A percentile compares a stretch with the other conserved stretches of the same genome.
Evolutionary conservation across 2,113 vertebrate genomes (phyloP).

Genomic region (Vireo altiloquus): DNA sequence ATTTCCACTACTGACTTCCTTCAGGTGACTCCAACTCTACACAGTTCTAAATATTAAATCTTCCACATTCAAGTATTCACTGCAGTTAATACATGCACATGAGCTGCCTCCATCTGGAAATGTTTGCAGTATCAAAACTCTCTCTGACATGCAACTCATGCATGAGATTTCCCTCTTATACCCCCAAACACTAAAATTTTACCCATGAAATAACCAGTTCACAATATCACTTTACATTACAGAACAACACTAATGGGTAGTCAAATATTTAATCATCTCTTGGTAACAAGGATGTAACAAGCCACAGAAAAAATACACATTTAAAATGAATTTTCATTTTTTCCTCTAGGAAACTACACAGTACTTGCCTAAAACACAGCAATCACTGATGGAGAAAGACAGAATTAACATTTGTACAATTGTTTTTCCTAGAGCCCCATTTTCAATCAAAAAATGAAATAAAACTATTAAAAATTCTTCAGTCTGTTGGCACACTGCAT

Average conservation of each 20-base stretch:
- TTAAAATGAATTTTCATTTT: constrained; percentile 23
- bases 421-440: constrained; percentile 51
- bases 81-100: neutral
- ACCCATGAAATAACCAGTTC: neutral
- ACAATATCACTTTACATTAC: neutral
- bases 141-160: neutral
- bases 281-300: constrained; percentile 27
- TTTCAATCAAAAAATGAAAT: constrained; percentile 59
- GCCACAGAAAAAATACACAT: constrained; percentile 2
- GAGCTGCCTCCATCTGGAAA: neutral
- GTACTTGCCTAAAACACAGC: constrained; percentile 34
- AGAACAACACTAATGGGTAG: neutral
- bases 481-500: constrained; percentile 1
- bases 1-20: neutral
- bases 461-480: constrained; percentile 56
- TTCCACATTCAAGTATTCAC: neutral
- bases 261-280: constrained; percentile 36
- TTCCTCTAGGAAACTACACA: constrained; percentile 38
- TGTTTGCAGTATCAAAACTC: neutral
- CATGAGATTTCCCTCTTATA: neutral
- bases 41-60: neutral
- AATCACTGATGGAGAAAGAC: constrained; percentile 46
- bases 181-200: neutral
- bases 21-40: neutral
- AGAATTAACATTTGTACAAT: constrained; percentile 53